A percentile compares a stretch with the other conserved stretches of the same genome.
Evolutionary conservation across 1,140 invertebrate genomes (phyloP).

Genomic region (Sarcophaga bullata): DNA sequence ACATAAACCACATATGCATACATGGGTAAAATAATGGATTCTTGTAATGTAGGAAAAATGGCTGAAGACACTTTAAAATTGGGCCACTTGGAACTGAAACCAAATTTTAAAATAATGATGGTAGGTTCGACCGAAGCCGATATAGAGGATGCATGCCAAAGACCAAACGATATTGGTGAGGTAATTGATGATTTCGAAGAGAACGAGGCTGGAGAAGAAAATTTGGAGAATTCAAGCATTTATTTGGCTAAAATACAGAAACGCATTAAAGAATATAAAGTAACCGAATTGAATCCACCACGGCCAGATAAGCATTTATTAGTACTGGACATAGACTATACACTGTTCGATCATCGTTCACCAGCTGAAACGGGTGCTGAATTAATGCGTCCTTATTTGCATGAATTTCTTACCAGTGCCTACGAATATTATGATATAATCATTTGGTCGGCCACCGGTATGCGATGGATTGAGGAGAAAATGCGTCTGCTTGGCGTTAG

Average conservation of each 20-base stretch:
- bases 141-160: constrained; percentile 81
- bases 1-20: neutral
- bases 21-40: no score
- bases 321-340: constrained; percentile 97
- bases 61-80: constrained; percentile 80
- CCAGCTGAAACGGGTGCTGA: constrained; percentile 87
- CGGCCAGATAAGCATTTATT: constrained; percentile 88
- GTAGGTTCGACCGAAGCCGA: constrained; percentile 95
- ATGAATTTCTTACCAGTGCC: constrained; percentile 92
- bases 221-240: constrained; percentile 66
- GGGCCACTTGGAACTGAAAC: constrained; percentile 79
- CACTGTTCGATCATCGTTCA: constrained; percentile 94
- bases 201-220: constrained; percentile 86
- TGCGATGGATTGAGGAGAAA: constrained; percentile 99
- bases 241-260: constrained; percentile 84
- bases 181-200: constrained; percentile 89
- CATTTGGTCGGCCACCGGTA: constrained; percentile 95
- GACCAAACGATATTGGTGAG: constrained; percentile 83
- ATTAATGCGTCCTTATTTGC: constrained; percentile 94
- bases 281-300: constrained; percentile 84
- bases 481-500: constrained; percentile 92
- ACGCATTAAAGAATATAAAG: constrained; percentile 86
- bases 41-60: constrained; percentile 76
- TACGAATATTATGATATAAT: constrained; percentile 91
- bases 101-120: constrained; percentile 95